Conservation (phyloP, 2,888 invertebrate genomes). For the Erebia aethiops region DNA sequence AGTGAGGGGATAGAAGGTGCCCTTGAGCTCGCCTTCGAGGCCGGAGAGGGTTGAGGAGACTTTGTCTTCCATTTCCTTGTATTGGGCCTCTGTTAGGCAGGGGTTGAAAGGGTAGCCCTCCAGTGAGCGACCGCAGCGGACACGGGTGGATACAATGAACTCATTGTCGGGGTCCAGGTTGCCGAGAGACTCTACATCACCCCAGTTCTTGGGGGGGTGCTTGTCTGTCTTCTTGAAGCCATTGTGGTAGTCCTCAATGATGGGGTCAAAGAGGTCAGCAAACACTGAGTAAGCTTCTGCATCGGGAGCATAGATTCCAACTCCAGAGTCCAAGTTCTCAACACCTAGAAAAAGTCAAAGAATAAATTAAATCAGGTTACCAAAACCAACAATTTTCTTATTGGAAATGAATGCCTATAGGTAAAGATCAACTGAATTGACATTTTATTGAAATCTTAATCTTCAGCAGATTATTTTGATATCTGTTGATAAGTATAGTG, state of each 20-base stretch:
- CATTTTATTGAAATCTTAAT: neutral
- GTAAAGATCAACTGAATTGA: neutral
- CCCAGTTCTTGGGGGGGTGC: constrained; percentile 97
- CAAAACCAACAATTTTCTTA: neutral
- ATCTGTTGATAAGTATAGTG: too few relatives aligned
- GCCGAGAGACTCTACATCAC: constrained; percentile 94
- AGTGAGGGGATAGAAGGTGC: constrained; percentile 96
- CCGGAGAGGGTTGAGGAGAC: constrained; percentile 91
- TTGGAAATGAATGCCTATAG: neutral
- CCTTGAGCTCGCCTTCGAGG: constrained; percentile 94
- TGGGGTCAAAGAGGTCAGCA: constrained; percentile 96
- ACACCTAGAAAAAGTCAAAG: constrained; percentile 83
- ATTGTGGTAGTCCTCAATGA: constrained; percentile 98
- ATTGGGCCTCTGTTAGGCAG: constrained; percentile 97
- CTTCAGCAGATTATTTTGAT: neutral
- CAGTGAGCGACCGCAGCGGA: constrained; percentile 97
- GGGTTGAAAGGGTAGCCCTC: constrained; percentile 99
- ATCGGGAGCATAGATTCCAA: constrained; percentile 98
- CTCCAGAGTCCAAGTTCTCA: constrained; percentile 97
- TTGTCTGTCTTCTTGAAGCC: constrained; percentile 97
- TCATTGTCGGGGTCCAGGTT: constrained; percentile 96
- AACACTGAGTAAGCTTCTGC: constrained; percentile 97
- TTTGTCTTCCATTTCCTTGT: constrained; percentile 98
- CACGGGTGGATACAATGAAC: constrained; percentile 97
- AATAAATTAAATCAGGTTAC: neutral